Percentiles rank a stretch among this genome's conserved stretches.
phyloP scores from a whole-genome alignment of 2,888 invertebrate genomes.

The Phrixothrix hirtus region DNA sequence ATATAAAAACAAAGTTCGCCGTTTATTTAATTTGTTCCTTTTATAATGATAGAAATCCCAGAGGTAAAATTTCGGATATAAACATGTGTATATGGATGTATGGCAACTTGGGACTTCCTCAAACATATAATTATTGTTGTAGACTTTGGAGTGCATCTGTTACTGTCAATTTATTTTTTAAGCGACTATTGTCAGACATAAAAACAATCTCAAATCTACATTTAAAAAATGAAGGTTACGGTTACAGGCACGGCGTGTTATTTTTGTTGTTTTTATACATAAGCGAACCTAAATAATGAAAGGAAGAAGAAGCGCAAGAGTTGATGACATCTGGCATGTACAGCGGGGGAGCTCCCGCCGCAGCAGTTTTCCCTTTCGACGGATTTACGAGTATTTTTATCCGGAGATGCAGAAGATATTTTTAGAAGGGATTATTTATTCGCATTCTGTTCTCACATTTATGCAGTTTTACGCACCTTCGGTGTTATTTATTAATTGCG shows the following conservation, averaged over 20 bases:
- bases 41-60: not conserved
- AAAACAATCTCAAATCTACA: not conserved
- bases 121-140: not conserved
- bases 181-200: not conserved
- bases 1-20: no score
- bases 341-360: slow-evolving; percentile 34
- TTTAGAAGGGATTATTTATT: slow-evolving; percentile 29
- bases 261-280: not conserved
- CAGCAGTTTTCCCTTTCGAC: slow-evolving; percentile 39
- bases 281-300: not conserved
- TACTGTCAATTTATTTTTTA: not conserved
- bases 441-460: slow-evolving; percentile 27
- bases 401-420: slow-evolving; percentile 32
- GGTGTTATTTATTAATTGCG: slow-evolving; percentile 7
- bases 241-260: not conserved
- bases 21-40: not conserved
- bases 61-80: not conserved
- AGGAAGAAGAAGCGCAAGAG: slow-evolving; percentile 17
- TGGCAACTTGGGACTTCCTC: not conserved
- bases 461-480: slow-evolving; percentile 9
- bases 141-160: no score
- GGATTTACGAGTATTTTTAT: slow-evolving; percentile 38
- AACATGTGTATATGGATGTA: not conserved
- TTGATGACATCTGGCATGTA: slow-evolving; percentile 46
- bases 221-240: not conserved